Conservation (phyloP, 2,797 vertebrate genomes). For the Euphonia xanthogaster region DNA sequence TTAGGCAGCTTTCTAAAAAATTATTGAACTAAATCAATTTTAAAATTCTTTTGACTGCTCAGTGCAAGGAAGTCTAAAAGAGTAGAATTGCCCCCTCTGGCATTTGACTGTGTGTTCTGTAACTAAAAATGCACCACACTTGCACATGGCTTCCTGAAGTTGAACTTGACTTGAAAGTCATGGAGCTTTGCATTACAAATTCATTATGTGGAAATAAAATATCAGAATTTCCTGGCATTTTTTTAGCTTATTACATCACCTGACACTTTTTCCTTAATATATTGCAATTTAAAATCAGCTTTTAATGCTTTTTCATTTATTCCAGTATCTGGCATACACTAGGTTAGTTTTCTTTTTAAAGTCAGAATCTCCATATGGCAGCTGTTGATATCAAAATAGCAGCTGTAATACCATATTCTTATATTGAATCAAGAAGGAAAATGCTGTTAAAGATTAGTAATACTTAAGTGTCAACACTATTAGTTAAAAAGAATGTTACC, state of each 20-base stretch:
- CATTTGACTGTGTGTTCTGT: background rate
- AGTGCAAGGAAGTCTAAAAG: background rate
- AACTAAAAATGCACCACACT: background rate
- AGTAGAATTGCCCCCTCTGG: background rate
- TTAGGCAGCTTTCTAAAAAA: background rate
- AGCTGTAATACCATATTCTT: slow-evolving; percentile 14
- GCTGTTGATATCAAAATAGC: slow-evolving; percentile 53
- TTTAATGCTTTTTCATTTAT: background rate
- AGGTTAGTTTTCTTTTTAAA: slow-evolving; percentile 27
- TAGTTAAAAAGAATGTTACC: background rate
- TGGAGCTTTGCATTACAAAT: background rate
- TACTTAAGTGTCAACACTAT: background rate
- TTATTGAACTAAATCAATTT: background rate
- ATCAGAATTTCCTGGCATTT: background rate
- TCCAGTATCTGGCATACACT: background rate
- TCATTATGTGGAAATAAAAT: background rate
- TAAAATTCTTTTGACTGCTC: background rate
- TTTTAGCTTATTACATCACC: background rate
- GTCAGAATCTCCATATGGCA: slow-evolving; percentile 14
- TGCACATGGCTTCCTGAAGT: background rate
- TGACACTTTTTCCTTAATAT: background rate
- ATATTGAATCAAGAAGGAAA: slow-evolving; percentile 11
- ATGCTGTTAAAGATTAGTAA: background rate
- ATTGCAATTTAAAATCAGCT: background rate
- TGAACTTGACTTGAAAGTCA: background rate